Base-by-base conservation (phyloP, 2,888 invertebrate species). In the Cephus nigrinus region DNA sequence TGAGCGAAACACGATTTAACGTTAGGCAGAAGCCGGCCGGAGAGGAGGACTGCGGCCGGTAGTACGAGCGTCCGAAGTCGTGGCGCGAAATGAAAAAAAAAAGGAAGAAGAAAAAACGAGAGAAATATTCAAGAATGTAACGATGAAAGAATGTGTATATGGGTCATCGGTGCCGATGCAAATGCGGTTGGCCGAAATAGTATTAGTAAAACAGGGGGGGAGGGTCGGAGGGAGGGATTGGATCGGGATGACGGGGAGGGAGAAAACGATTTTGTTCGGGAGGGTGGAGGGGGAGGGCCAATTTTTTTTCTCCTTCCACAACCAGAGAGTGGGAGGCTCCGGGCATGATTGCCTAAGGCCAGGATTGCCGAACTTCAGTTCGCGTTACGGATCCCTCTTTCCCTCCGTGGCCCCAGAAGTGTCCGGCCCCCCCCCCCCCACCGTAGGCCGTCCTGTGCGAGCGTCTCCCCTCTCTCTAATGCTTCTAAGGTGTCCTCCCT, bases 361-460 rank as follows among this genome's bases (percentile, higher is more conserved):
- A 88, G 80, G 88, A 81, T 86, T 84, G 88, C 90, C 86, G 84
- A 88, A 92, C 91, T 83, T 89, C 88, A 85, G 82, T 86, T 82
- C 85, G 92, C 92, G 92, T 93, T 92, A 92, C 92, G 92, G 92
- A 90, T 88, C 91, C 89, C 92, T 91, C 91, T 92, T 92, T 92
- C 35, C 34, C 34, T 55, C 75, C 40, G 31, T 23, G 40, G 32
- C 76, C 68, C 32, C 40, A 36, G 36, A 36, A 12, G 36, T 36
- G 36, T 12, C 12, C 40, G 4, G 40, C 4, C 11, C 90, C 88
- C 84, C 90, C 86, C 92, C 92, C 92, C 92, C 92, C 92, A 92
- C 92, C 91, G 91, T 90, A 88, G 91, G 92, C 92, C 92, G 90
- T 91, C 92, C 92, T 92, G 91, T 87, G 91, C 77, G 78, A 81